Conservation (phyloP, 2,797 vertebrate species). For the Microhierax caerulescens region DNA sequence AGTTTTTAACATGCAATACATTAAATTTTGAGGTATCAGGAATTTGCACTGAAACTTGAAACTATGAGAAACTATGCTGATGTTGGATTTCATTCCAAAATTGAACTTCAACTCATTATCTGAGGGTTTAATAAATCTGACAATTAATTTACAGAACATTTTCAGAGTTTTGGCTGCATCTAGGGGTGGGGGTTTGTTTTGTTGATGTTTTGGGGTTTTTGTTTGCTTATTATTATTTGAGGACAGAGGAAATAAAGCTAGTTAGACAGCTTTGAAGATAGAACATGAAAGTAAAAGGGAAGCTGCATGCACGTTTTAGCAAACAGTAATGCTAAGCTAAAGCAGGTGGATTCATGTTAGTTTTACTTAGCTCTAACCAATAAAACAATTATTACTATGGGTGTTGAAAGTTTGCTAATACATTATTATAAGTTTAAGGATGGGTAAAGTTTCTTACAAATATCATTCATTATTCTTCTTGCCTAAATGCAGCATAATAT, state of each 20-base stretch:
- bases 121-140: neutral
- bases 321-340: neutral
- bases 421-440: neutral
- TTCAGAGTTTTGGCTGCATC: neutral
- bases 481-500: neutral
- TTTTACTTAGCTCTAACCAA: neutral
- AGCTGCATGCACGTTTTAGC: neutral
- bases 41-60: neutral
- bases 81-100: neutral
- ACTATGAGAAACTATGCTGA: neutral
- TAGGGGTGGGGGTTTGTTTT: accelerated
- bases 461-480: neutral
- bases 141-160: neutral
- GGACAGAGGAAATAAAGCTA: neutral
- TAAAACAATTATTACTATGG: neutral
- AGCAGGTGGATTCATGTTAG: neutral
- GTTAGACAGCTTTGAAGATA: neutral
- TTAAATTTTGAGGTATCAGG: neutral
- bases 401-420: neutral
- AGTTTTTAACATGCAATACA: neutral
- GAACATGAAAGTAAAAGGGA: neutral
- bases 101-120: neutral
- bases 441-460: neutral
- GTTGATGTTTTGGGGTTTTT: neutral
- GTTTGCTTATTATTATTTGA: neutral